Evolutionary conservation across 1,140 invertebrate species (phyloP), one percentile per base, ranked within the genome.

Genomic region (Ceratina japonica): DNA sequence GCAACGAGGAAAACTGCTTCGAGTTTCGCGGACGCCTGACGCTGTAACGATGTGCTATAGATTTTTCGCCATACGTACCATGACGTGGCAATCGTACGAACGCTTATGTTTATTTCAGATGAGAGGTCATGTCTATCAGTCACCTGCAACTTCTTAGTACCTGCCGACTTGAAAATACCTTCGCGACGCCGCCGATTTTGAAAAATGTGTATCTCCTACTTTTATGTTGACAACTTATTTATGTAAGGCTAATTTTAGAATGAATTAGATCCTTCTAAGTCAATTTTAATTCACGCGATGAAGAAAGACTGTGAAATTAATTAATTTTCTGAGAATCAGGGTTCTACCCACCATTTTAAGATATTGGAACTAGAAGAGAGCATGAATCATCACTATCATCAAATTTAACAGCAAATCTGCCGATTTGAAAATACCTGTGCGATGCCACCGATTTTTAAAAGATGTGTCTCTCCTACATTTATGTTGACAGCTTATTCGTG

Each of bases 61-160:
- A 90, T 89, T 90, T 90, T 89, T 89, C 80, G 82, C 83, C 56
- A 78, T 76, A 75, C 80, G 86, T 76, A 86, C 75, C 83, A 85
- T 91, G 91, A 92, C 91, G 91, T 92, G 91, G 91, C 91, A 84
- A 88, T 91, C 79, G 86, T 75, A 81, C 81, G 73, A 82, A 78
- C 84, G 87, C 84, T 90, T 88, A 90, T 90, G 89, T 89, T 91
- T 90, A 90, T 91, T 91, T 90, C 84, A 90, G 84, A 81, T 70
- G 79, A 66, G 81, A 75, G 85, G 52, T 85, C 84, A 81, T 62
- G 75, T 78, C 79, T 81, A 58, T 74, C 77, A 66, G 31, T 31
- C 70, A 74, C 66, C 75, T 72, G 75, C 59, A 63, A 72, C 59
- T 72, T 77, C 54, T 54, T 59, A 65, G 54, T 71, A 63, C 51